A percentile compares a stretch with the other conserved stretches of the same genome.
Evolutionary conservation across 2,113 vertebrate genomes (phyloP).

Genomic region (Pteronura brasiliensis): DNA sequence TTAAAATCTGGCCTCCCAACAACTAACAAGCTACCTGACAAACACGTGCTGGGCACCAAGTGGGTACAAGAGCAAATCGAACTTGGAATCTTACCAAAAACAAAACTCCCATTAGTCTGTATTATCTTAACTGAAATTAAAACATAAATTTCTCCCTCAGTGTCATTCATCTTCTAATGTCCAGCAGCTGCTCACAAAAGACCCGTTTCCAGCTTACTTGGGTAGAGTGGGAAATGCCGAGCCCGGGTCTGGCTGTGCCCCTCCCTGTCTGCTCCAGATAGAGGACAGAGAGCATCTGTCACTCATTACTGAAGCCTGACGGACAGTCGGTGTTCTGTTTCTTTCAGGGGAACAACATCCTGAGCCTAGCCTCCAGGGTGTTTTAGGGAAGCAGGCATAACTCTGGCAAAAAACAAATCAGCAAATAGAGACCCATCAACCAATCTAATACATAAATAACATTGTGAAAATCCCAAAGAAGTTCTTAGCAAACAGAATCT

Average conservation of each 20-base stretch:
- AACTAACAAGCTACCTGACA: not conserved
- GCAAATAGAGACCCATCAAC: not conserved
- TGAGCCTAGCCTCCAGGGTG: not conserved
- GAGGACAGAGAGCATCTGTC: not conserved
- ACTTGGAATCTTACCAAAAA: not conserved
- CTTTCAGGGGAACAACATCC: not conserved
- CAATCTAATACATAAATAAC: rapidly evolving
- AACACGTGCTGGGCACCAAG: not conserved
- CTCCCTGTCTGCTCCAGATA: not conserved
- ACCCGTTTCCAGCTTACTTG: not conserved
- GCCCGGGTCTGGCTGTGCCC: no score
- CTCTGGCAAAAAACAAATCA: not conserved
- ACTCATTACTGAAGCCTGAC: no score
- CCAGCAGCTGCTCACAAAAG: not conserved
- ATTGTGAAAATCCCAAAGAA: rapidly evolving
- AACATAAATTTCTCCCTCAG: not conserved
- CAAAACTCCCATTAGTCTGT: not conserved
- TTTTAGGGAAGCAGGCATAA: not conserved
- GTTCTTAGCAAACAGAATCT: rapidly evolving
- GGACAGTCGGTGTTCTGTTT: not conserved
- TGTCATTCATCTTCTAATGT: not conserved
- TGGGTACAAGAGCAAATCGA: not conserved
- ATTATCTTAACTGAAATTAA: not conserved
- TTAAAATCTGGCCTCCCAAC: not conserved
- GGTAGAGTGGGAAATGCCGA: no score